Percentiles rank a stretch among this genome's conserved stretches.
phyloP scores from a whole-genome alignment of 1,140 invertebrate genomes.

The Saccostrea echinata region DNA sequence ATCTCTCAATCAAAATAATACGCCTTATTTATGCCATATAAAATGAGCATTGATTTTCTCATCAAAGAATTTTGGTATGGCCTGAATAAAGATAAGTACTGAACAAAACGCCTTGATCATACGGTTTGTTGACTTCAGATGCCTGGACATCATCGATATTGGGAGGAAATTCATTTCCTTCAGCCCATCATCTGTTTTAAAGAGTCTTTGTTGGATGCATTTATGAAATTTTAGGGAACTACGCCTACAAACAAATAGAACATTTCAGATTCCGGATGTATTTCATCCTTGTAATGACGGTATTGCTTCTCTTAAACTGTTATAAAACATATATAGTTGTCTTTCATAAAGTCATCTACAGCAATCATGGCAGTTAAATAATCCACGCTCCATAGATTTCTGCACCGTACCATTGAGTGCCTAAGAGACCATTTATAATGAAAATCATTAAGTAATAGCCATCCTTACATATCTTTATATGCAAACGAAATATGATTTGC shows the following conservation, averaged over 20 bases:
- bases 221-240: not conserved
- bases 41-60: conserved; percentile 33
- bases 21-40: conserved; percentile 29
- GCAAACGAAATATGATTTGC: conserved; percentile 16
- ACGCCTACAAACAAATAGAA: conserved; percentile 31
- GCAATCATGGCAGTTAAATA: not conserved
- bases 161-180: conserved; percentile 16
- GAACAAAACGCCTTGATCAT: conserved; percentile 17
- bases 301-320: conserved; percentile 20
- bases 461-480: conserved; percentile 1
- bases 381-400: not conserved
- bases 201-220: not conserved
- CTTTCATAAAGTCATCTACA: conserved; percentile 14
- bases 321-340: conserved; percentile 16
- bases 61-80: conserved; percentile 15
- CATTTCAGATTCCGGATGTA: not conserved
- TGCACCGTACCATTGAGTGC: not conserved
- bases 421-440: conserved; percentile 15
- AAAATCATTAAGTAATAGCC: conserved; percentile 26
- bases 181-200: not conserved
- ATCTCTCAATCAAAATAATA: conserved; percentile 16
- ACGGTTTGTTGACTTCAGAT: not conserved
- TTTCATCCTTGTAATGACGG: conserved; percentile 2
- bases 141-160: conserved; percentile 12
- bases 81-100: conserved; percentile 31